Evolutionary conservation across 2,888 invertebrate species (phyloP), one percentile per base, ranked within the genome.

Genomic region (Protodeltote pygarga): DNA sequence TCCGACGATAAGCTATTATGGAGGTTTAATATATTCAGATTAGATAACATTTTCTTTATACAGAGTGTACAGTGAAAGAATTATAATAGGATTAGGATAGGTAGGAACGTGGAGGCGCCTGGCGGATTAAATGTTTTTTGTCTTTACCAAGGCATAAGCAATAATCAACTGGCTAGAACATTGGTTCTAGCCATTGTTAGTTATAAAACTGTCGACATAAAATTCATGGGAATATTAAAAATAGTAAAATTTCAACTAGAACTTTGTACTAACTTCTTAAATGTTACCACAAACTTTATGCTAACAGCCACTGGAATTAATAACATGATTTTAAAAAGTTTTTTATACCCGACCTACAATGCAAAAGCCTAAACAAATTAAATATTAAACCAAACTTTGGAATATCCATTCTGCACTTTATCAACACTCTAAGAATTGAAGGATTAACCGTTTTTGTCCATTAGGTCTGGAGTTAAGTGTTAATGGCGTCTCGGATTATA

Each of bases 371-470:
- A 21, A 38, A 59, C 42, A 51, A 44, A 48, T 49, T 14, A 55
- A 58, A 67, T 62, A 53, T 72, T 65, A 57, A 59, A 55, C 32
- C 37, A 67, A 70, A 68, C 65, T 50, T 51, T 42, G 65, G 63
- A 65, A 64, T 73, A 63, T 68, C 67, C 68, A 69, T 81, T 78
- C 80, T 71, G 84, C 84, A 81, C 65, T 77, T 80, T 79, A 80
- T 82, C 77, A 68, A 72, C 65, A 67, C 76, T 81, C 76, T 76
- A 70, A 83, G 82, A 81, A 82, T 75, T 73, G 59, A 69, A 73
- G 87, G 90, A 89, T 91, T 90, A 89, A 69, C 73, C 69, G 83
- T 91, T 91, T 90, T 89, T 89, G 90, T 90, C 91, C 91, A 91
- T 91, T 91, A 90, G 83, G 69, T 73, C 65, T 73, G 75, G 75